Base-by-base conservation (phyloP, 2,888 invertebrate genomes). In the Siphonodentalium dalli region DNA sequence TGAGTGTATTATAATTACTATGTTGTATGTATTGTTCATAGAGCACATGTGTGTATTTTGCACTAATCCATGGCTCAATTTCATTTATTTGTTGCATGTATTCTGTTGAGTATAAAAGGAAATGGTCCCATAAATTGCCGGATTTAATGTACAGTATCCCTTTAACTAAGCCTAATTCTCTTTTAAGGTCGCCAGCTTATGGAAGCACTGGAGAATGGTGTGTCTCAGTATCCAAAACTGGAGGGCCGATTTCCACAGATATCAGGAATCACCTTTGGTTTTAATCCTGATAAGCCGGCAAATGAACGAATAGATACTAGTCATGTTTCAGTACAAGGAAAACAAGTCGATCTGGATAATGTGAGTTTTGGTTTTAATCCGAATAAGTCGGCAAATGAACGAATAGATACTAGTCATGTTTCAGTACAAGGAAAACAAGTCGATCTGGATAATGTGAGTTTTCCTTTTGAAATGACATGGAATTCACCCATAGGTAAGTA, bases 191-290 rank as follows among this genome's bases (percentile, higher is more conserved):
- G 85, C 37, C 86, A 87, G 54, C 76, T 93, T 18, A 80, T 91
- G 63, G 85, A 86, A 50, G 88, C 89, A 0, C 76, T 94, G 48
- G 94, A 94, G 81, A 94, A 94, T 77, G 87, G 90, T 0, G 93
- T 94, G 24, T 88, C 87, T 58, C 88, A 90, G 77, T 93, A 91
- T 80, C 94, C 94, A 0, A 90, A 89, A 70, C 82, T 93, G 23
- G 93, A 93, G 79, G 93, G 93, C 0, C 82, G 93, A 63, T 94
- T 94, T 78, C 92, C 92, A 0, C 93, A 93, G 84, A 89, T 91
- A 31, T 88, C 92, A 0, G 84, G 84, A 5, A 57, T 84, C 20
- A 61, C 62, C 21, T 85, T 83, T 70, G 80, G 78, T 3, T 85
- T 84, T 70, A 81, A 84, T 66, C 82, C 84, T 18, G 65, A 66